A percentile compares a stretch with the other conserved stretches of the same genome.
phyloP scores from a whole-genome alignment of 2,797 vertebrate genomes.

The Rhynchotus rufescens region DNA sequence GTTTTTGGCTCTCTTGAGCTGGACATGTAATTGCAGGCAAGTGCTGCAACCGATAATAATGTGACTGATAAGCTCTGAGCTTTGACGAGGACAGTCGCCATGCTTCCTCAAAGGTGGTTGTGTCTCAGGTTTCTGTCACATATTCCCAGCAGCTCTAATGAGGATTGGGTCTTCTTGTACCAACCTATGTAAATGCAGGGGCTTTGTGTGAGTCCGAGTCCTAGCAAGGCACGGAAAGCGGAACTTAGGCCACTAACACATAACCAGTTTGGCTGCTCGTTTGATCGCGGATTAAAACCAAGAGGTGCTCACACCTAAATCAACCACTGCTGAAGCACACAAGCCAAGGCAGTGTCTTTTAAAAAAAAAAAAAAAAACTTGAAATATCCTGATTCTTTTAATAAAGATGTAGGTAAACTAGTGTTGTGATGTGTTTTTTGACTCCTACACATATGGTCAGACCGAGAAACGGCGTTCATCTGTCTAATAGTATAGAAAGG shows the following conservation, averaged over 20 bases:
- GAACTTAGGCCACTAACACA: background rate
- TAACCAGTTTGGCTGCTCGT: fast-evolving
- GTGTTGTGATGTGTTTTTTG: background rate
- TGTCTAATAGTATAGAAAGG: background rate
- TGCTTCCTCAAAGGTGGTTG: background rate
- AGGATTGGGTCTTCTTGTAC: background rate
- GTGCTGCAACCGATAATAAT: fast-evolving
- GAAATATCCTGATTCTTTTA: background rate
- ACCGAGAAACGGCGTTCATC: background rate
- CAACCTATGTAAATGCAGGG: background rate
- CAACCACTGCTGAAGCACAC: background rate
- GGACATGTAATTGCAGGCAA: background rate
- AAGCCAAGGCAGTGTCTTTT: background rate
- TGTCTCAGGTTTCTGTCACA: background rate
- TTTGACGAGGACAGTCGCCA: fast-evolving
- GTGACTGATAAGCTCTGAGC: background rate
- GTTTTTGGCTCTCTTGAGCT: background rate
- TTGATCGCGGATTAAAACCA: fast-evolving
- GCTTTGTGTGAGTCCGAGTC: background rate
- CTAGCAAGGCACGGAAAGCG: fast-evolving
- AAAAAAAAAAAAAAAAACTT: no score
- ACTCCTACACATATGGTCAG: background rate
- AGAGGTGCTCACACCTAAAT: background rate
- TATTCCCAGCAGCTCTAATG: background rate
- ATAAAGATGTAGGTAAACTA: background rate